Conservation (phyloP, 2,888 invertebrate genomes). For the Athalia circularis region DNA sequence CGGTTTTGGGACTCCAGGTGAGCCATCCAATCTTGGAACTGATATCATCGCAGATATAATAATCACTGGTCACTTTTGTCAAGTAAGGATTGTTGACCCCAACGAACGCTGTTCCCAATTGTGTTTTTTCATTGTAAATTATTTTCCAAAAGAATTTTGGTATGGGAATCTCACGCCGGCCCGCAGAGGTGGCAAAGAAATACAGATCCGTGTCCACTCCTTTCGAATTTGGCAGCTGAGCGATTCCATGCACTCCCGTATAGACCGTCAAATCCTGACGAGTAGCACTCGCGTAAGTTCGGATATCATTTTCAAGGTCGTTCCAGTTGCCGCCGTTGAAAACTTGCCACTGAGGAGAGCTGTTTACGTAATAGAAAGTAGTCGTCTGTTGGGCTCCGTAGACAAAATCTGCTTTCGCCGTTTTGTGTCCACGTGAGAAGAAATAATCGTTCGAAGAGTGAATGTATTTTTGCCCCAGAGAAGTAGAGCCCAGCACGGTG, state of each 20-base stretch:
- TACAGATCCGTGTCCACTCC: constrained; percentile 73
- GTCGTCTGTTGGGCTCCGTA: constrained; percentile 78
- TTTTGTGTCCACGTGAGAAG: constrained; percentile 78
- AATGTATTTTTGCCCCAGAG: constrained; percentile 75
- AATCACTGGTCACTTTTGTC: constrained; percentile 52
- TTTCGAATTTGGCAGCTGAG: constrained; percentile 76
- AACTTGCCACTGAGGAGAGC: constrained; percentile 81
- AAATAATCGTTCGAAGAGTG: constrained; percentile 65
- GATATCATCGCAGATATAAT: constrained; percentile 76
- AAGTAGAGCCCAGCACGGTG: constrained; percentile 65
- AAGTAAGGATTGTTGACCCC: constrained; percentile 74
- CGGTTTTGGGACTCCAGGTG: constrained; percentile 75
- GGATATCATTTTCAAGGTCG: constrained; percentile 74
- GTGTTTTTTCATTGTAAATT: not conserved
- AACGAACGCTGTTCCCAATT: constrained; percentile 65
- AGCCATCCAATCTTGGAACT: constrained; percentile 75
- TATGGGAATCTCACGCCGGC: constrained; percentile 69
- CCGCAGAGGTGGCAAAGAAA: constrained; percentile 68
- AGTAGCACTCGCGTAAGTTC: constrained; percentile 72
- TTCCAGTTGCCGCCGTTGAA: constrained; percentile 80
- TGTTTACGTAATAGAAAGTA: constrained; percentile 81
- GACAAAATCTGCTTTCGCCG: constrained; percentile 80
- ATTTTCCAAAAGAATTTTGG: constrained; percentile 75
- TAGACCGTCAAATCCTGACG: constrained; percentile 74
- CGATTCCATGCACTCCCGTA: constrained; percentile 79